phyloP scores from a whole-genome alignment of 2,888 invertebrate genomes.

The Pristionchus exspectatus region DNA sequence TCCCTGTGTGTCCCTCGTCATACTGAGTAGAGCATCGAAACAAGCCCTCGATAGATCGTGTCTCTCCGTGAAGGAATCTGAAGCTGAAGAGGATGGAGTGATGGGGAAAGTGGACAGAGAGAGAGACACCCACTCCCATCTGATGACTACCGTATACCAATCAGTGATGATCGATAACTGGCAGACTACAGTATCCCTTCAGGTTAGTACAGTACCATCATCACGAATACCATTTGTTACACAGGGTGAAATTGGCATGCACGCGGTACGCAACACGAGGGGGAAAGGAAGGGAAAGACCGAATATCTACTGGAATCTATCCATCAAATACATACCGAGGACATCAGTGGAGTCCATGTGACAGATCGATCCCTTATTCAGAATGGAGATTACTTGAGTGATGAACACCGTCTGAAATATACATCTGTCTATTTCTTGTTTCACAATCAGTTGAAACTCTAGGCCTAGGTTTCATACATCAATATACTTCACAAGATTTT shows the following conservation, averaged over 20 bases:
- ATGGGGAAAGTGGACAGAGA: conserved; percentile 30
- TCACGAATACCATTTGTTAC: conserved; percentile 46
- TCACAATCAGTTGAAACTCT: background rate
- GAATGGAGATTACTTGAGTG: conserved; percentile 88
- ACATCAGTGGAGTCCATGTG: conserved; percentile 78
- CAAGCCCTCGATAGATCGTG: conserved; percentile 79
- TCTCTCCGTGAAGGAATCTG: conserved; percentile 78
- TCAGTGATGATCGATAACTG: background rate
- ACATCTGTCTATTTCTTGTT: background rate
- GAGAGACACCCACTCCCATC: conserved; percentile 16
- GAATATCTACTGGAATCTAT: background rate
- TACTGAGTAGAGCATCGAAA: conserved; percentile 78
- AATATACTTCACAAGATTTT: background rate
- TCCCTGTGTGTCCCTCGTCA: conserved; percentile 62
- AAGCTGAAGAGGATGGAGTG: conserved; percentile 71
- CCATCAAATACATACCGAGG: conserved; percentile 64
- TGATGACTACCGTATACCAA: background rate
- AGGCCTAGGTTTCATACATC: background rate
- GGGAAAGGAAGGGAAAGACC: background rate
- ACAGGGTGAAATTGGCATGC: conserved; percentile 36
- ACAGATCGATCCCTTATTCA: conserved; percentile 89
- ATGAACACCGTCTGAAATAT: conserved; percentile 85
- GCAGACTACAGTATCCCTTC: conserved; percentile 28
- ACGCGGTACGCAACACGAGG: conserved; percentile 6
- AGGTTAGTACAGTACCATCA: conserved; percentile 54